Evolutionary conservation across 2,888 invertebrate species (phyloP).

Genomic region (Lithophane ornitopus): DNA sequence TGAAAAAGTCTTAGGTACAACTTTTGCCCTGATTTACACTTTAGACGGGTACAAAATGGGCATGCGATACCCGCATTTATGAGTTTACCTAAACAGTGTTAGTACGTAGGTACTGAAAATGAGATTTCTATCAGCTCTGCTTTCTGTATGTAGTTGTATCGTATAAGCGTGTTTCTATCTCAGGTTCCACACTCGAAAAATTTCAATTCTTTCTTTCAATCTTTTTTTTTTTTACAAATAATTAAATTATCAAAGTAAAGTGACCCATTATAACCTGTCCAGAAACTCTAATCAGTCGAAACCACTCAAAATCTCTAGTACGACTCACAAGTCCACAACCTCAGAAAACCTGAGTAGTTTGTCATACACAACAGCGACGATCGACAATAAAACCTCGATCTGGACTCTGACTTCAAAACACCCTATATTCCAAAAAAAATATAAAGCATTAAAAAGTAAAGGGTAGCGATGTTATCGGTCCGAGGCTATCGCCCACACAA

Average conservation of each 20-base stretch:
- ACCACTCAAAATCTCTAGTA: slow-evolving; percentile 9
- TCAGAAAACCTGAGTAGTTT: slow-evolving; percentile 11
- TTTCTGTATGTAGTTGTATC: too few species aligned
- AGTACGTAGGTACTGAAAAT: background rate
- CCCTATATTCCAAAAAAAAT: slow-evolving; percentile 40
- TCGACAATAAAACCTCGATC: slow-evolving; percentile 41
- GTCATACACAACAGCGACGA: slow-evolving; percentile 21
- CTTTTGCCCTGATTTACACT: slow-evolving; percentile 18
- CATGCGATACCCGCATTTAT: too few species aligned
- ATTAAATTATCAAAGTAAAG: background rate
- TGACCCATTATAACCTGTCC: background rate
- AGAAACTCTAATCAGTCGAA: background rate
- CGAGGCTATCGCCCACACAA: slow-evolving; percentile 69
- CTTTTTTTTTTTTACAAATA: background rate
- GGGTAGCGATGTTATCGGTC: slow-evolving; percentile 68
- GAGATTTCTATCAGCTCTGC: too few species aligned
- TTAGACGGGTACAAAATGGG: background rate
- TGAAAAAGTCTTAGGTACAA: background rate
- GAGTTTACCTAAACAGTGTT: background rate
- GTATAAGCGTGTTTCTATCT: too few species aligned
- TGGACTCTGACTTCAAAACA: slow-evolving; percentile 39
- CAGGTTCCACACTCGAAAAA: too few species aligned
- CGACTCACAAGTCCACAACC: background rate
- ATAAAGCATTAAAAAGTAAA: slow-evolving; percentile 68
- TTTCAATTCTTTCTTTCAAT: too few species aligned